Evolutionary conservation across 1,140 invertebrate genomes (phyloP), one percentile per base, ranked within the genome.

Genomic region (Megalopta genalis): DNA sequence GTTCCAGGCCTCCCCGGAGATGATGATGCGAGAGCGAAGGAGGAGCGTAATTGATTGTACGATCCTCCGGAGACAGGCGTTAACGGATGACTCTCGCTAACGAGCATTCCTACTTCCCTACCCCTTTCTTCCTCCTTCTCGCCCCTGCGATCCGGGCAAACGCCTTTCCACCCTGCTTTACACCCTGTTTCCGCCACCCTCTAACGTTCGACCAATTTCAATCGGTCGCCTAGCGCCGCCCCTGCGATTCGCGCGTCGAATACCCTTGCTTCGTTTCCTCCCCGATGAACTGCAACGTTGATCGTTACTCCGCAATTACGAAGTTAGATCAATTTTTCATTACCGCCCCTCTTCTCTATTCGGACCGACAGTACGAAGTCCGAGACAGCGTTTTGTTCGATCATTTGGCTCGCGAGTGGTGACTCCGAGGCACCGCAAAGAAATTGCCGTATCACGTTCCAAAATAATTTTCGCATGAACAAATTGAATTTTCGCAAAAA

Each of bases 61-160:
- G 90, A 92, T 92, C 89, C 88, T 87, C 84, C 86, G 88, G 89
- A 91, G 92, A 92, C 92, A 93, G 92, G 91, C 92, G 92, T 91
- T 92, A 93, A 93, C 91, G 91, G 91, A 93, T 93, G 91, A 91
- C 91, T 92, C 88, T 89, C 83, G 87, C 91, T 93, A 93, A 93
- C 92, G 92, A 93, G 92, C 91, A 93, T 93, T 93, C 92, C 92
- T 86, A 89, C 90, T 86, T 89, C 87, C 81, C 88, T 87, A 86
- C 84, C 84, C 79, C 84, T 87, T 87, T 81, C 82, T 81, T 77
- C 81, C 59, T 63, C 57, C 60, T 69, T 63, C 66, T 67, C 81
- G 65, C 62, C 59, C 52, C 71, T 59, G 27, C 39, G 32, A 64
- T 39, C n/a, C 64, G 23, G n/a, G 21, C 54, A 57, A 9, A 21